Evolutionary conservation across 2,888 invertebrate species (phyloP).

Genomic region (Ochlodes sylvanus): DNA sequence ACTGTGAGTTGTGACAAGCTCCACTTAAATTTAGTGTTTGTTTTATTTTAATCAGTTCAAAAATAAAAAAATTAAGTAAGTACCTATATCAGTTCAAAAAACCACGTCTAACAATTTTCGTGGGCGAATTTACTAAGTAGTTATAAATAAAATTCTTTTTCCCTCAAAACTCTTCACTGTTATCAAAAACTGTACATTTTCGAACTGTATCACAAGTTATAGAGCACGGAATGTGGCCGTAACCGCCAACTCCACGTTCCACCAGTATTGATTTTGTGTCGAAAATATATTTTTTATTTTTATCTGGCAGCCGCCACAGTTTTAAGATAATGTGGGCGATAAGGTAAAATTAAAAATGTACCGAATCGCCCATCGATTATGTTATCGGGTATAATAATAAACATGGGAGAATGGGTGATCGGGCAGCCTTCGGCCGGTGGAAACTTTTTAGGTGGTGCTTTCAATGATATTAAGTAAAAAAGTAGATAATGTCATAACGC

Average conservation of each 20-base stretch:
- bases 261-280: conserved; percentile 71
- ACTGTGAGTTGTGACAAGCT: too few relatives aligned
- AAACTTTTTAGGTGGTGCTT: too few relatives aligned
- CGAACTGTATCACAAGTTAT: not conserved
- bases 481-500: too few relatives aligned
- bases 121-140: too few relatives aligned
- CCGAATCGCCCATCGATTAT: conserved; percentile 62
- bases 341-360: conserved; percentile 74
- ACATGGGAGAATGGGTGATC: not conserved
- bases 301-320: conserved; percentile 58
- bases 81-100: too few relatives aligned
- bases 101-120: too few relatives aligned
- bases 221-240: not conserved
- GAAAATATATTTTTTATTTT: conserved; percentile 67
- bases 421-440: not conserved
- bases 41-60: too few relatives aligned
- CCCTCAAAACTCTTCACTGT: not conserved
- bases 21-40: too few relatives aligned
- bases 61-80: too few relatives aligned
- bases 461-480: too few relatives aligned
- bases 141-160: too few relatives aligned
- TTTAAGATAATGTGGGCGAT: conserved; percentile 72
- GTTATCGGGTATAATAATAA: conserved; percentile 48
- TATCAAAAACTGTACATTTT: conserved; percentile 25
- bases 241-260: conserved; percentile 4